Conservation (phyloP, 2,113 vertebrate species). For the Ammodytes dubius region DNA sequence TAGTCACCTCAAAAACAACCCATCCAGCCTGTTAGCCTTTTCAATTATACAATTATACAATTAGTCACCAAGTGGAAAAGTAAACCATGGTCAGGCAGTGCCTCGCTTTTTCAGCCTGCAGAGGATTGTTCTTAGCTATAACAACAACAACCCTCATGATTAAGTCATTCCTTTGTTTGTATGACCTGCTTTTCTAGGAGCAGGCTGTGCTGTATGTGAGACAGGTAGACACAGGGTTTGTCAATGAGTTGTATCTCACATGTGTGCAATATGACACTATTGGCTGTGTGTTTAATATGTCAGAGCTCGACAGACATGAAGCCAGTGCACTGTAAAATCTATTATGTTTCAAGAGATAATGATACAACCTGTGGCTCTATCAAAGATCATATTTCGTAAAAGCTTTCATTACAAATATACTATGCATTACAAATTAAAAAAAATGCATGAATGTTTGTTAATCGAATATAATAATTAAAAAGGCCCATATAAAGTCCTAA, state of each 20-base stretch:
- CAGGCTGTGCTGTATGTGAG: background rate
- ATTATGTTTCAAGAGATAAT: background rate
- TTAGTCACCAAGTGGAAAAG: constrained; percentile 16
- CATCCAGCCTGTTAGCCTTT: constrained; percentile 11
- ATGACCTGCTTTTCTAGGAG: background rate
- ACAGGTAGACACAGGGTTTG: background rate
- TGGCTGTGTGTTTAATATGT: background rate
- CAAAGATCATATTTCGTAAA: background rate
- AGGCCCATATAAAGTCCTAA: background rate
- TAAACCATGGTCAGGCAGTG: constrained; percentile 6
- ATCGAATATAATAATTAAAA: background rate
- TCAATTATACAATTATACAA: constrained; percentile 16
- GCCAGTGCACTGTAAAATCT: background rate
- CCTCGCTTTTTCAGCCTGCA: too few relatives aligned
- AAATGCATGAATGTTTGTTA: background rate
- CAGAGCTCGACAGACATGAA: constrained; percentile 7
- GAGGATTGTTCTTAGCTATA: background rate
- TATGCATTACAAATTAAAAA: background rate
- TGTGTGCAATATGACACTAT: background rate
- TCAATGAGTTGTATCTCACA: background rate
- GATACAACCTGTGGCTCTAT: background rate
- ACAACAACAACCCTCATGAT: background rate
- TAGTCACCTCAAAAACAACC: constrained; percentile 46
- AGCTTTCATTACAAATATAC: background rate
- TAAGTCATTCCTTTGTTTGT: background rate